These are phyloP conservation scores for Albula goreensis DNA, from an alignment of 2,113 vertebrate species.

Conservation along the genomic window DNA sequence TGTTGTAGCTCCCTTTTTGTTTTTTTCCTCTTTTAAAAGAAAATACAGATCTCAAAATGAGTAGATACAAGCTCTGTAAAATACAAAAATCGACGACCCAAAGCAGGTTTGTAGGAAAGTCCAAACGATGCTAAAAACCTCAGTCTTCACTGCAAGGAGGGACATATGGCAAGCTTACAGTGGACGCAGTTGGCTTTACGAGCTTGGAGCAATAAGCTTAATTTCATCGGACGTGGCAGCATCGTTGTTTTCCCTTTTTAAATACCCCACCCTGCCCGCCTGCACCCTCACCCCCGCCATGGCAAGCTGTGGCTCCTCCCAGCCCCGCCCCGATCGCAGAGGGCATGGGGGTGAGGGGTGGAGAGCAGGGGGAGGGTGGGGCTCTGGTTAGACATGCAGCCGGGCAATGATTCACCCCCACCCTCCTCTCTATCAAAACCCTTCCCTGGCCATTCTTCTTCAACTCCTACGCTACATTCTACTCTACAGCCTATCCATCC, in stretches of 20 bases:
- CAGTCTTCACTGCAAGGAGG: conserved; percentile 54
- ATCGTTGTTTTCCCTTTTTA: conserved; percentile 48
- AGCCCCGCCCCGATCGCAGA: conserved; percentile 45
- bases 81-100: conserved; percentile 38
- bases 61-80: conserved; percentile 12
- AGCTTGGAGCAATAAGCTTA: conserved; percentile 78
- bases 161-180: conserved; percentile 66
- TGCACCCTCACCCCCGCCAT: not conserved
- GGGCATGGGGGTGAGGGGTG: conserved; percentile 44
- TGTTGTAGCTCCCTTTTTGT: conserved; percentile 46
- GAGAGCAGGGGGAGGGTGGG: conserved; percentile 56
- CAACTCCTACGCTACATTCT: conserved; percentile 4
- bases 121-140: conserved; percentile 39
- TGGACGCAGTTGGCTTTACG: conserved; percentile 76
- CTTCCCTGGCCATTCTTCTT: conserved; percentile 34
- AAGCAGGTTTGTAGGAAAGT: conserved; percentile 55
- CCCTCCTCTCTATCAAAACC: conserved; percentile 42
- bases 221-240: conserved; percentile 67
- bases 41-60: conserved; percentile 43
- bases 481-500: conserved; percentile 94
- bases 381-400: conserved; percentile 71
- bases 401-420: conserved; percentile 62
- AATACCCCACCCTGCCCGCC: not conserved
- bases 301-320: conserved; percentile 54
- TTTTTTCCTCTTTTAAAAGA: conserved; percentile 49